Base-by-base conservation (phyloP, 2,113 vertebrate species). In the Rhodinocichla rosea region DNA sequence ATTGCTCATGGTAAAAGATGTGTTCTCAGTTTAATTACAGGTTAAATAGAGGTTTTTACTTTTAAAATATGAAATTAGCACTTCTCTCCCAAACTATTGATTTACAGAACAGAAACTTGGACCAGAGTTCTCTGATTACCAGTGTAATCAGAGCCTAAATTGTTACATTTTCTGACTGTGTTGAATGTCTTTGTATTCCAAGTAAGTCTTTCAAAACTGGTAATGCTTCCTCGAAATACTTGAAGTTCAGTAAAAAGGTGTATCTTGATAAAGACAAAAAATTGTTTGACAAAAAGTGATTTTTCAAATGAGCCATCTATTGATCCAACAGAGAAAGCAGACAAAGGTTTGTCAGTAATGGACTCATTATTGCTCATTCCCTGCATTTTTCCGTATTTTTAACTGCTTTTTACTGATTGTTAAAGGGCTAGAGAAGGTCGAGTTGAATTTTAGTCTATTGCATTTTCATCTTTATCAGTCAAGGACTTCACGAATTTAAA, bases 251-350 rank as follows among this genome's bases (percentile, higher is more conserved):
- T 50, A 60, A 76, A 80, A 42, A 64, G 7, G 0, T 49, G 2
- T 63, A 28, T 77, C 85, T 92, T 73, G 42, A 44, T 39, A 67
- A 49, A 33, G 33, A 21, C 33, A 68, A 60, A n/a, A 45, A 42
- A 10, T 5, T 17, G 0, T 24, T 35, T n/a, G 30, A 21, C 35
- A 73, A 56, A 39, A 45, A n/a, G 7, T 3, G 10, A 0, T 19
- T 82, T 84, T 75, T 39, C 30, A 39, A 56, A 76, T 47, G n/a
- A 88, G 4, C 22, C 6, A 18, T 44, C 32, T 88, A 21, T 39
- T 55, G 19, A 35, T 44, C 24, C 5, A 65, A 49, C 44, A 89
- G 28, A 60, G 81, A 35, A 86, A 76, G 14, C 30, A 80, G 35
- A 14, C 5, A 32, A 50, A 44, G 19, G 4, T 59, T 68, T 87